Base-by-base conservation (phyloP, 2,113 vertebrate species). In the Megaptera novaeangliae region DNA sequence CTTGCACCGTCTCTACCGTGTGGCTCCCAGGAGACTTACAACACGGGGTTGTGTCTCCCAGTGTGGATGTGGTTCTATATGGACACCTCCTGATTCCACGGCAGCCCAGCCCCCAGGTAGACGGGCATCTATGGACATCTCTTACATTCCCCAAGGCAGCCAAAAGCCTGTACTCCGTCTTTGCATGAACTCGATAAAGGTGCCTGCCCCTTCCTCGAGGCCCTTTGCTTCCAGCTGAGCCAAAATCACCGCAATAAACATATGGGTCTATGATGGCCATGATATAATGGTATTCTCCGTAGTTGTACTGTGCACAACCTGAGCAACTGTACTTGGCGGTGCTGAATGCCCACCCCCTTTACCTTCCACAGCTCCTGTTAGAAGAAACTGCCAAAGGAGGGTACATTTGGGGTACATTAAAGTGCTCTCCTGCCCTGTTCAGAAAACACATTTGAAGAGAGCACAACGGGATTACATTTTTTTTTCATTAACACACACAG, bases 91-190 rank as follows among this genome's bases (percentile, higher is more conserved):
- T 6, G 21, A 4, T 8, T 29, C 49, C 49, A 0, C 2, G 2
- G 69, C 69, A 11, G 41, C 64, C 64, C 46, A 12, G 3, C 4
- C 57, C 20, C 59, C 10, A 2, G 14, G n/a, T 18, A n/a, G 46
- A 27, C 6, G 0, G 39, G 20, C 20, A 0, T 18, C 25, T 3
- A 0, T 0, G 21, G 57, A 36, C 0, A 3, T 0, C 17, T 3
- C 12, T 15, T 17, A 1, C 2, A 0, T n/a, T 14, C 39, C 52
- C 44, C 39, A 17, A 12, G 44, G 49, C 11, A 3, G n/a, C 66
- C 20, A 2, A 2, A 15, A 66, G 36, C 87, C 52, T 39, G 6
- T 14, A 4, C 13, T 21, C 36, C 36, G 1, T 66, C 34, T 92
- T 36, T 12, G 29, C 44, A 27, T 49, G 44, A 86, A 31, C 49